Evolutionary conservation across 1,140 invertebrate species (phyloP).

Genomic region (Steinernema khuongi): DNA sequence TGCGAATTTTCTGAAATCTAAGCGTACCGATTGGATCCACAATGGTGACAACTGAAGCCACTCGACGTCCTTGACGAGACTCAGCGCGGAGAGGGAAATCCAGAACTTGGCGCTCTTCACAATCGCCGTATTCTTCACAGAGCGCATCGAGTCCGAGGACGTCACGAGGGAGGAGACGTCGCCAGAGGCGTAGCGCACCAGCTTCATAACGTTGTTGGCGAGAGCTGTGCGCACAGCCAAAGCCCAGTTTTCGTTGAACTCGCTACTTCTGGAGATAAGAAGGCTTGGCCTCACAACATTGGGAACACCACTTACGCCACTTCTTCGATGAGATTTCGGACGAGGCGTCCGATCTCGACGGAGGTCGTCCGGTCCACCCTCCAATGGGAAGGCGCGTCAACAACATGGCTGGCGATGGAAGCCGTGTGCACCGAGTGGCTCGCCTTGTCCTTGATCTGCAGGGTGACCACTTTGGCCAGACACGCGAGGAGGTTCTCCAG

Average conservation of each 20-base stretch:
- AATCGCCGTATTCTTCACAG: conserved; percentile 26
- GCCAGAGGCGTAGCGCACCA: conserved; percentile 72
- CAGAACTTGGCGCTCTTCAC: conserved; percentile 65
- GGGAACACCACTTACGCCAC: conserved; percentile 26
- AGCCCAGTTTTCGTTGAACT: conserved; percentile 68
- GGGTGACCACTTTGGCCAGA: conserved; percentile 76
- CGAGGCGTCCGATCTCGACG: conserved; percentile 46
- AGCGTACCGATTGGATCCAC: conserved; percentile 58
- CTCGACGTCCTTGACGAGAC: conserved; percentile 64
- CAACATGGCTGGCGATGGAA: conserved; percentile 66
- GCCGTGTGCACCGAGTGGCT: conserved; percentile 64
- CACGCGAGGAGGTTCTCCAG: conserved; percentile 79
- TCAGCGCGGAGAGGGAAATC: conserved; percentile 83
- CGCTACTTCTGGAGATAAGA: background rate
- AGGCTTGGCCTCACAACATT: background rate
- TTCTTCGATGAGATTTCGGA: conserved; percentile 30
- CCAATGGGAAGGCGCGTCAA: conserved; percentile 64
- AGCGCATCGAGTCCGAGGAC: conserved; percentile 69
- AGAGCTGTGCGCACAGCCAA: conserved; percentile 75
- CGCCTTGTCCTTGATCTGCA: conserved; percentile 77
- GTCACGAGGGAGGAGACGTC: conserved; percentile 68
- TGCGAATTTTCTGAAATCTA: background rate
- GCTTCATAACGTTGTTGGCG: conserved; percentile 77
- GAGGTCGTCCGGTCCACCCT: conserved; percentile 41
- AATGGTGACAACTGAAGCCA: conserved; percentile 66